Base-by-base conservation (phyloP, 2,888 invertebrate species). In the Caenorhabditis panamensis region DNA sequence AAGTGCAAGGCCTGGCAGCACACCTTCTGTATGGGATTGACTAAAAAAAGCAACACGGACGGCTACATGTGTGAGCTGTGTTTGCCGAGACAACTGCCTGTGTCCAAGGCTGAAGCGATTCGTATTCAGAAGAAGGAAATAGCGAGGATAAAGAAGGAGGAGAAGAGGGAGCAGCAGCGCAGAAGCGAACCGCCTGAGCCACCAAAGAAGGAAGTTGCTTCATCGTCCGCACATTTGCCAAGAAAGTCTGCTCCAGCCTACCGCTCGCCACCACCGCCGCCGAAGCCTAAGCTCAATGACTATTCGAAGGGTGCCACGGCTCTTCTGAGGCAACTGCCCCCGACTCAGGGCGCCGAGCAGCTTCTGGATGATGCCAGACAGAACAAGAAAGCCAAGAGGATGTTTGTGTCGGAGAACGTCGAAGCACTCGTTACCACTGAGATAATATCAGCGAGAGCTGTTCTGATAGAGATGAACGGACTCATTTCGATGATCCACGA, bases 1-100 rank as follows among this genome's bases (percentile, higher is more conserved):
- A 4, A 41, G 24, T 81, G 81, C 62, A 67, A 67, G 53, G 54
- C 58, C n/a, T 80, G 79, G 79, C 79, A 80, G 36, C 79, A 80
- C 26, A 69, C 44, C n/a, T 47, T 22, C n/a, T 79, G 81, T 36
- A 81, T 81, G 76, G 67, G 71, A 2, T 16, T 77, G 9, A 61
- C 24, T 1, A 18, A n/a, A 11, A 49, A 56, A 22, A 53, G 37
- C n/a, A 36, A 71, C 11, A 26, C 37, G 5, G 31, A 54, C 6
- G 58, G 58, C 3, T 81, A 81, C 51, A 20, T 41, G 20, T 81
- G 81, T 49, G 81, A 81, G 31, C n/a, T 20, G 20, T 81, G 81
- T n/a, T 16, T 0, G 37, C 81, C 81, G 44, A 20, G 81, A 44
- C n/a, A 8, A 5, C 31, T 81, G 31, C 22, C 28, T 0, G 11